Evolutionary conservation across 53 echinoderm and acorn worm genomes (phyloP), one percentile per base, ranked within the genome.

Genomic region (Actinopyga echinites): DNA sequence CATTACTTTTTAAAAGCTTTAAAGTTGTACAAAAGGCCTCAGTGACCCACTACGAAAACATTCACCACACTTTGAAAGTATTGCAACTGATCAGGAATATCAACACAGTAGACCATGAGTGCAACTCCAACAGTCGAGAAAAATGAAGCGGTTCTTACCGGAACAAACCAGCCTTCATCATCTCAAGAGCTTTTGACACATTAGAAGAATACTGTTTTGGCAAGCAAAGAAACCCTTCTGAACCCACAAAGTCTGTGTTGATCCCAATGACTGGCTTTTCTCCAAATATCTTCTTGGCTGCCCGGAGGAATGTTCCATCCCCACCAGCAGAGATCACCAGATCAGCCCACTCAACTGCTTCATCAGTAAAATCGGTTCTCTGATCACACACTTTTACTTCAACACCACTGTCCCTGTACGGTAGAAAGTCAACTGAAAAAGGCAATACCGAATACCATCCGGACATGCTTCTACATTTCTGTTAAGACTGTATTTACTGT

Each of bases 291-390:
- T 94, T 94, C 25, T 87, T 86, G 20, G 99, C 93, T 0, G 99
- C 87, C 33, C 90, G 82, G 60, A 99, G 89, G 87, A 90, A 99
- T 11, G 99, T 99, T 8, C 99, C 99, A 42, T 99, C 99, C 20
- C 99, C 99, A 8, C 99, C 99, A 11, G 91, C 94, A 5, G 99
- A 85, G 4, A 99, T 65, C 17, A 99, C 66, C 31, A 94, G 52
- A 45, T 94, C 92, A 9, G 99, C 99, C 92, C 95, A 92, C 36
- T 74, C 43, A 0, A 92, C 85, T 5, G 82, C 59, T 44, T 90
- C 92, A 20, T 89, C 65, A 49, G 84, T 71, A n/a, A 25, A 65
- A n/a, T 69, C 69, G 15, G 25, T 26, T 52, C 28, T 67, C 22
- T 45, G 11, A 3, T 40, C 25, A 66, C 55, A 57, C 2, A 69